phyloP scores from a whole-genome alignment of 2,888 invertebrate species.

The Balanococcus diminutus region DNA sequence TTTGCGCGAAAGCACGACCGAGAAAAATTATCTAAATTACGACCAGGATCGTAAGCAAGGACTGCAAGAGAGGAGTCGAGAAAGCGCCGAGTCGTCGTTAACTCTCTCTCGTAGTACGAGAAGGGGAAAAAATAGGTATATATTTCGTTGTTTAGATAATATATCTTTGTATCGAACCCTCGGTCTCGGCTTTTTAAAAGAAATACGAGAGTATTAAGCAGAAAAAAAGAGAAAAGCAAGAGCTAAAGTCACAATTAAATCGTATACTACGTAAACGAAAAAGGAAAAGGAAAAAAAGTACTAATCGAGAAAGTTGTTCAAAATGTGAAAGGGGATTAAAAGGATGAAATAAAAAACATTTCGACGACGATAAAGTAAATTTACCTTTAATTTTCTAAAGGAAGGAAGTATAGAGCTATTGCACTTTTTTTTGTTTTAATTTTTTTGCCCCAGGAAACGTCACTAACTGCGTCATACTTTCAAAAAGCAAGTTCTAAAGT shows the following conservation, averaged over 20 bases:
- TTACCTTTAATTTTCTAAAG: neutral
- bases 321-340: neutral
- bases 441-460: too few species aligned
- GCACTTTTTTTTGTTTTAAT: too few species aligned
- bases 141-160: neutral
- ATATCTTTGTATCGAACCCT: neutral
- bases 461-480: too few species aligned
- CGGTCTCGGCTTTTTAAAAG: neutral
- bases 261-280: neutral
- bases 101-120: neutral
- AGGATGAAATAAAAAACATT: neutral
- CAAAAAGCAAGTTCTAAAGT: too few species aligned
- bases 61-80: neutral
- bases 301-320: neutral
- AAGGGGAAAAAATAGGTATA: neutral
- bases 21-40: neutral
- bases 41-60: neutral
- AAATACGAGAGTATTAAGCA: neutral
- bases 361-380: neutral
- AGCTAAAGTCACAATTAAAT: neutral
- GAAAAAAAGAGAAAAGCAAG: neutral
- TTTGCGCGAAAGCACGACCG: neutral
- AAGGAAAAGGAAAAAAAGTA: neutral
- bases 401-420: neutral
- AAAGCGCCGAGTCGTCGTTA: neutral